These are phyloP conservation scores for Bufotes viridis DNA, from an alignment of 2,797 vertebrate species.

Conservation along the genomic window DNA sequence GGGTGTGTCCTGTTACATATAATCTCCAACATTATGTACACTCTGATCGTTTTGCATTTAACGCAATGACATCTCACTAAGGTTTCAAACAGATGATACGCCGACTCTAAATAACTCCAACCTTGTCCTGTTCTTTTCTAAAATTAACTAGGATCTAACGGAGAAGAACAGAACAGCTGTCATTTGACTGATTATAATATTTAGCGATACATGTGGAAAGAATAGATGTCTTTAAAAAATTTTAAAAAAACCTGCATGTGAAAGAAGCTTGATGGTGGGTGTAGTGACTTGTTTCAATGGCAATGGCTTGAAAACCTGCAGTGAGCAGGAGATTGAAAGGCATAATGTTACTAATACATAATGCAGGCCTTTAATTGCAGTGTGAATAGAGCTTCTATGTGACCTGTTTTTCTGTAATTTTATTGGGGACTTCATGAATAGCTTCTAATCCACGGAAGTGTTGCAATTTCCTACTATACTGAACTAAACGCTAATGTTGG, in stretches of 20 bases:
- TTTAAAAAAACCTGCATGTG: not conserved
- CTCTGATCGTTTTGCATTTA: constrained; percentile 39
- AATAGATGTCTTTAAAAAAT: constrained; percentile 24
- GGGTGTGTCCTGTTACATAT: constrained; percentile 49
- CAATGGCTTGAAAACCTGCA: not conserved
- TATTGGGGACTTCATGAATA: not conserved
- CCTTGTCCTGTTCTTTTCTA: constrained; percentile 61
- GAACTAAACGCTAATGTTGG: not conserved
- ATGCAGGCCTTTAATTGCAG: not conserved
- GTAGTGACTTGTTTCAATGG: constrained; percentile 30
- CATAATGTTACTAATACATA: constrained; percentile 9
- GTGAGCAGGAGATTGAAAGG: not conserved
- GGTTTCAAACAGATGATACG: constrained; percentile 50
- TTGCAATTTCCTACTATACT: not conserved
- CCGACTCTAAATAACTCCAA: constrained; percentile 56
- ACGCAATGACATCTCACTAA: constrained; percentile 57
- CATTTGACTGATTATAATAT: constrained; percentile 57
- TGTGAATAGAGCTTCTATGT: not conserved
- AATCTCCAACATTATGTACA: constrained; percentile 38
- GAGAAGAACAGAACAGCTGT: constrained; percentile 59
- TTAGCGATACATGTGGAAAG: constrained; percentile 48
- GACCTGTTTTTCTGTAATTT: constrained; percentile 4
- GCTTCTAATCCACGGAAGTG: not conserved
- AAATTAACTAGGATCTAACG: constrained; percentile 53
- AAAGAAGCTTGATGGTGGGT: constrained; percentile 15